Base-by-base conservation (phyloP, 1,140 invertebrate species). In the Idris sp. region DNA sequence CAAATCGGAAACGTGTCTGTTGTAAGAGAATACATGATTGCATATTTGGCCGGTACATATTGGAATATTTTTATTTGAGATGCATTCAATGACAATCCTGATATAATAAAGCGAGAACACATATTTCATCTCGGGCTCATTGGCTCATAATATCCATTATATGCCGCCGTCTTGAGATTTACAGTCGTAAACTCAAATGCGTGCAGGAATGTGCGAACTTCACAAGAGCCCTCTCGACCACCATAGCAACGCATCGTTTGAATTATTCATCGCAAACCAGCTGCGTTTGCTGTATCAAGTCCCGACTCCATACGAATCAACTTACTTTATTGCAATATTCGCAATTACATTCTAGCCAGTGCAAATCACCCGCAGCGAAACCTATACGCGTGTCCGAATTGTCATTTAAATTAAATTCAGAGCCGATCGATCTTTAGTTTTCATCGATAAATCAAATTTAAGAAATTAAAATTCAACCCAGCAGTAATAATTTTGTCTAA, bases 211-310 rank as follows among this genome's bases (percentile, higher is more conserved):
- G 83, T 77, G 54, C 73, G 81, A 79, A 69, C 81, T 79, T 83
- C 65, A 72, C 54, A 72, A 81, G 74, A 75, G 77, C 74, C 65
- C 74, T 78, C 54, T n/a, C n/a, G n/a, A n/a, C n/a, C 40, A 58
- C 77, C 49, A 76, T 56, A 33, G 73, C 71, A 78, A 80, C 79
- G 83, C 71, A 64, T 75, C 64, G 59, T 81, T 83, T 86, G 81
- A 86, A 86, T 86, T 83, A 86, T 86, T 86, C 84, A 86, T 86
- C 78, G 69, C 65, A 74, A 79, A 78, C 77, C 72, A 64, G 74
- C 77, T 79, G 79, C 78, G 76, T 81, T 76, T 56, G 71, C 75
- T 79, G 77, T 73, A 78, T 78, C 79, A 78, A 71, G 67, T 38
- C 46, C 36, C 35, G 49, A 65, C 56, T 73, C 78, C 71, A 64